phyloP scores from a whole-genome alignment of 2,888 invertebrate genomes.

The Pachycephus smyrnensis region DNA sequence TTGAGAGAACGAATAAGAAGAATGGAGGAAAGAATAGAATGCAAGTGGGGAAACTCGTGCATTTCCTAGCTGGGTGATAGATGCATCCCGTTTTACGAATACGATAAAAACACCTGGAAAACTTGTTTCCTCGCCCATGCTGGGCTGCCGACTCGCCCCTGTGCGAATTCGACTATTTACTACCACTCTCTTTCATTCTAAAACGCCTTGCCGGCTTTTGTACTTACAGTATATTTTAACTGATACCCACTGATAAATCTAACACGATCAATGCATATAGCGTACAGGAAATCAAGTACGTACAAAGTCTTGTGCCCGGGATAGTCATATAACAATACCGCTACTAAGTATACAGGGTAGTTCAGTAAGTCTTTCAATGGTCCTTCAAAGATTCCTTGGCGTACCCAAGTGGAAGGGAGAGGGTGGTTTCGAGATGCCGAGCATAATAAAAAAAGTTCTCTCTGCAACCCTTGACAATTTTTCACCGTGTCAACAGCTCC shows the following conservation, averaged over 20 bases:
- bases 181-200: neutral
- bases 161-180: neutral
- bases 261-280: neutral
- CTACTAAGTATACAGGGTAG: neutral
- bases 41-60: neutral
- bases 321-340: neutral
- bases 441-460: constrained; percentile 3
- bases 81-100: neutral
- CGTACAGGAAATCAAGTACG: no score
- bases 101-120: neutral
- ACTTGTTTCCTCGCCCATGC: neutral
- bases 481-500: constrained; percentile 1
- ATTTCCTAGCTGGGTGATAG: neutral
- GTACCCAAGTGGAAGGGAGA: neutral
- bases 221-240: neutral
- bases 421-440: neutral
- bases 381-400: neutral
- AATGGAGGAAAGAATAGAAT: neutral
- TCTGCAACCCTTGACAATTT: neutral
- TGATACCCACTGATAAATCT: neutral
- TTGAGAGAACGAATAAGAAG: neutral
- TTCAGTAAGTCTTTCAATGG: constrained; percentile 1
- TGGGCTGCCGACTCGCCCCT: neutral
- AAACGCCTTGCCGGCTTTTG: neutral
- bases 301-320: neutral